phyloP scores from a whole-genome alignment of 2,888 invertebrate genomes.

The Erynnis tages region DNA sequence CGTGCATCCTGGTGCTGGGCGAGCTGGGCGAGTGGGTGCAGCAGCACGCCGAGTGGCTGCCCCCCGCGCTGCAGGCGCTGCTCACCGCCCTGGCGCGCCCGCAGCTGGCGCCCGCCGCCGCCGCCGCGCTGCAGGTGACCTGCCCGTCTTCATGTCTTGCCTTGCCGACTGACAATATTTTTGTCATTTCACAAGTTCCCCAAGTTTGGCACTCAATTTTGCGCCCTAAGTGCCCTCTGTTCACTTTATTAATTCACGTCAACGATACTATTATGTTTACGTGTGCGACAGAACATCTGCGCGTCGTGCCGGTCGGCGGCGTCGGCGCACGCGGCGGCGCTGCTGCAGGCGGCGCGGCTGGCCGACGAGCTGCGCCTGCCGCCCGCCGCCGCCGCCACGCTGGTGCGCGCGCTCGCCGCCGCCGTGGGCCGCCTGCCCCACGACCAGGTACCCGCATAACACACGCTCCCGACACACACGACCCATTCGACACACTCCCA shows the following conservation, averaged over 20 bases:
- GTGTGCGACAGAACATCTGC: conserved; percentile 84
- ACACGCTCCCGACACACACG: too few species aligned
- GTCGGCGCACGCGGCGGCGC: conserved; percentile 86
- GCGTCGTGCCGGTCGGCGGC: conserved; percentile 90
- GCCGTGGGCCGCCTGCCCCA: conserved; percentile 77
- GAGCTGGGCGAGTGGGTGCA: conserved; percentile 98
- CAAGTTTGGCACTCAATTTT: too few species aligned
- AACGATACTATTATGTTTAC: too few species aligned
- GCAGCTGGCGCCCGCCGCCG: conserved; percentile 78
- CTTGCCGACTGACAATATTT: too few species aligned
- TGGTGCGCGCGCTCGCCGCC: conserved; percentile 85
- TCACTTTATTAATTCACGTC: too few species aligned
- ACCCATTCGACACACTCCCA: too few species aligned
- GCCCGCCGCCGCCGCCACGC: conserved; percentile 87
- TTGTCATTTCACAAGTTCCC: too few species aligned
- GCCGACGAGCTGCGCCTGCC: conserved; percentile 87
- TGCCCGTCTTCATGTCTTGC: too few species aligned
- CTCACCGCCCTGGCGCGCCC: conserved; percentile 82
- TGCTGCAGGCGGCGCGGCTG: conserved; percentile 88
- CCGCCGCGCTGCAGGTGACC: conserved; percentile 87
- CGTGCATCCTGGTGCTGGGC: conserved; percentile 92
- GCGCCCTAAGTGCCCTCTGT: too few species aligned
- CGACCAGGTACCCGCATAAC: conserved; percentile 71
- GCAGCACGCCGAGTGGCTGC: conserved; percentile 89
- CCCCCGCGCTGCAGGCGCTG: conserved; percentile 91